Base-by-base conservation (phyloP, 53 echinoderm and acorn worm genomes). In the Zoroaster sp. region DNA sequence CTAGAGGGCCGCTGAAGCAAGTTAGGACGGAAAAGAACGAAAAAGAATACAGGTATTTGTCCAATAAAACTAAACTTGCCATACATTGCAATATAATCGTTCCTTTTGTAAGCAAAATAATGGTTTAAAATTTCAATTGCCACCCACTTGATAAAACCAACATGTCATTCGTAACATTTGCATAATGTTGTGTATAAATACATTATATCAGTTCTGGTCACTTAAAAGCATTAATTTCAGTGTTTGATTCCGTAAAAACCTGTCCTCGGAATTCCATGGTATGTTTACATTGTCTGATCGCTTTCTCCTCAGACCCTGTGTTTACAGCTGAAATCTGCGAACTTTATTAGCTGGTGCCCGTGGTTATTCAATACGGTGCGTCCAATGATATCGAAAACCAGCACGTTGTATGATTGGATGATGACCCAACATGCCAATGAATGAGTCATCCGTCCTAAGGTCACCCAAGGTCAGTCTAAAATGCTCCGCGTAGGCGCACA, bases 301-400 rank as follows among this genome's bases (percentile, higher is more conserved):
- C n/a, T n/a, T 59, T 10, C 63, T 28, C 25, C 28, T 3, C 74
- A 20, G 20, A 74, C 40, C 36, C 74, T 39, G 20, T 85, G 51
- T 85, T 85, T 71, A 85, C 85, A 85, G 85, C 85, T 85, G 85
- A 85, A 71, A 85, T 46, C 70, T 30, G 82, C 11, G 3, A 13
- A 17, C 28, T 46, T 83, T 68, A 83, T 69, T 45, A 83, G 45
- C 83, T 69, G 70, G 70, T 83, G n/a, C 47, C 46, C 83, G 4
- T 41, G 38, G 15, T 7, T 43, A 81, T 34, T 40, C 67, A 63
- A 67, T 81, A 37, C 68, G 67, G 30, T 37, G 34, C n/a, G n/a
- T 45, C n/a, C 46, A 31, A 40, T 13, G 85, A 85, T 69, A 85
- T 30, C 81, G 67, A 66, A 81, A 43, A 85, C 85, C 71, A 85